Percentiles rank a stretch among this genome's conserved stretches.
Conservation (phyloP, 2,888 invertebrate genomes). For the Steromphala cineraria region DNA sequence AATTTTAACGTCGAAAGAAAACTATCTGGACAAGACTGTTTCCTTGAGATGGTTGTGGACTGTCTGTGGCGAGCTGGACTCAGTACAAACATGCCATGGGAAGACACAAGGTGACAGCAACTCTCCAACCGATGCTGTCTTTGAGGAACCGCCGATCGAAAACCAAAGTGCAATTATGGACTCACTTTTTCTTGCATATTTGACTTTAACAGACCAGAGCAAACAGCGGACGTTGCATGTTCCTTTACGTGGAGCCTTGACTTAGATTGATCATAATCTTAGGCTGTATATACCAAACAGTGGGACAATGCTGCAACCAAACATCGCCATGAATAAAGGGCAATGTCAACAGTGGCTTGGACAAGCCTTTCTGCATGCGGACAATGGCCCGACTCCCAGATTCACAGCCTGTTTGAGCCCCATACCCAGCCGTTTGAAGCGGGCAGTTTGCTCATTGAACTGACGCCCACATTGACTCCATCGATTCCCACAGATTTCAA, state of each 20-base stretch:
- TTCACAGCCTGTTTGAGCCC: not conserved
- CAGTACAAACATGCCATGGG: not conserved
- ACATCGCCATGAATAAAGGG: constrained; percentile 20
- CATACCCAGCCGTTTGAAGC: not conserved
- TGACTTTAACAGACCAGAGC: constrained; percentile 9
- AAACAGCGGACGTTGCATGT: constrained; percentile 13
- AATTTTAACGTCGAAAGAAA: too few species aligned
- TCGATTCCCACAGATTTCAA: not conserved
- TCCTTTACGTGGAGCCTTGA: not conserved
- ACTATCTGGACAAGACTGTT: too few species aligned
- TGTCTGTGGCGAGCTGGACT: too few species aligned
- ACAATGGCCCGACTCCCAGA: not conserved
- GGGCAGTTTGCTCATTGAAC: not conserved
- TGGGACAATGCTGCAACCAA: not conserved
- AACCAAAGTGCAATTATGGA: constrained; percentile 17
- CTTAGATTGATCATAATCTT: constrained; percentile 15
- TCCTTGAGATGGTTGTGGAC: too few species aligned
- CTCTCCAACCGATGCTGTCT: not conserved
- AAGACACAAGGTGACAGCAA: not conserved
- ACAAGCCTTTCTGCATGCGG: constrained; percentile 2
- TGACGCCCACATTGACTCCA: not conserved
- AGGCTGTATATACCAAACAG: constrained; percentile 14
- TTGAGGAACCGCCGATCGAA: constrained; percentile 10
- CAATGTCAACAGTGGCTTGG: not conserved
- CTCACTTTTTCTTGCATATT: constrained; percentile 11